Evolutionary conservation across 1,140 invertebrate species (phyloP).

Genomic region (Drosophila bifasciata): DNA sequence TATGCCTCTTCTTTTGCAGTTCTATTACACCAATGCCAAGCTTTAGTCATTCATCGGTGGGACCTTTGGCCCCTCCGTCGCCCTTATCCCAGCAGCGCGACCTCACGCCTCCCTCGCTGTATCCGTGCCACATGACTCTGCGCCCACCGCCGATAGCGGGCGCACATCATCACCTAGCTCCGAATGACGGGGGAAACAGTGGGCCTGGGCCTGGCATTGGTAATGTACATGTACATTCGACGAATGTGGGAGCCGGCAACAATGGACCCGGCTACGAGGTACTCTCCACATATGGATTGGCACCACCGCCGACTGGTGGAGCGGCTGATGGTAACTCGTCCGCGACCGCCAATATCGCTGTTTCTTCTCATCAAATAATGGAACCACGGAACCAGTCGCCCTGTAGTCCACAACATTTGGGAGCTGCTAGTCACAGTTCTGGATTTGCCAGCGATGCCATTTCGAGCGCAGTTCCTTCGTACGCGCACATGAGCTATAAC

Average conservation of each 20-base stretch:
- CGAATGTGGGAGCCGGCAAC: conserved; percentile 22
- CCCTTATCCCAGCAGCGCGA: conserved; percentile 75
- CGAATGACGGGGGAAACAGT: conserved; percentile 19
- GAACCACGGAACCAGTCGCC: conserved; percentile 41
- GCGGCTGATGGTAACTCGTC: conserved; percentile 17
- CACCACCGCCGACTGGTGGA: conserved; percentile 40
- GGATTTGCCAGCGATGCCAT: conserved; percentile 46
- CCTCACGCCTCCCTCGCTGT: conserved; percentile 74
- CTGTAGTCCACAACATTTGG: conserved; percentile 49
- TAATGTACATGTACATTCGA: conserved; percentile 16
- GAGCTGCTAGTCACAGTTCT: conserved; percentile 16
- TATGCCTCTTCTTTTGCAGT: conserved; percentile 24
- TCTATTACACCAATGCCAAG: conserved; percentile 68
- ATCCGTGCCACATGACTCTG: conserved; percentile 78
- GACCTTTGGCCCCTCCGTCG: conserved; percentile 63
- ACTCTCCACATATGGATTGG: conserved; percentile 55
- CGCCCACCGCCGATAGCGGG: conserved; percentile 50
- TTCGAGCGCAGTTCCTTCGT: conserved; percentile 54
- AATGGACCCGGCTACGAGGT: conserved; percentile 56
- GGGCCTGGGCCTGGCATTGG: conserved; percentile 1
- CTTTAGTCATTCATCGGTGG: conserved; percentile 69
- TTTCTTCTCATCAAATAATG: conserved; percentile 36
- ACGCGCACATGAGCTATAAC: conserved; percentile 72
- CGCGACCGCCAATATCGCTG: conserved; percentile 7
- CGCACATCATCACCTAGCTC: conserved; percentile 43